Evolutionary conservation across 2,113 vertebrate species (phyloP), one percentile per base, ranked within the genome.

Genomic region (Abramis brama): DNA sequence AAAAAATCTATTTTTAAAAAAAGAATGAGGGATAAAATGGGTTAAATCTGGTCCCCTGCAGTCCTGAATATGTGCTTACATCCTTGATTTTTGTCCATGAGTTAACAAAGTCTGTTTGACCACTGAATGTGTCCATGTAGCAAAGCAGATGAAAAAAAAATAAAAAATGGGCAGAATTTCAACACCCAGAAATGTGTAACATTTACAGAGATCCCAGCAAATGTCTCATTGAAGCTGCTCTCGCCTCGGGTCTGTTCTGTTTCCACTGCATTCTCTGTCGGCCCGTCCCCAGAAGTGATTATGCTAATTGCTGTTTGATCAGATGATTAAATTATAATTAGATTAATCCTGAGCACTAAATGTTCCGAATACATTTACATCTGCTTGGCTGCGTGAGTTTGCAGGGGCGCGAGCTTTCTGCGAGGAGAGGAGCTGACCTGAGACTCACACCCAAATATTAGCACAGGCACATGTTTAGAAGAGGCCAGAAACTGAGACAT

Each of bases 291-390:
- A 97, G 94, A 94, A 96, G 95, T 96, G 94, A 96, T 96, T 96
- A 96, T 97, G 96, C 92, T 96, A 97, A 98, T 96, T 95, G 94
- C 92, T 95, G 94, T 97, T 98, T 97, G 96, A 97, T 97, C 96
- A 97, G 95, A 97, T 97, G 96, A 96, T 97, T 96, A 96, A 96
- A 97, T 97, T 96, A 95, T 95, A 95, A 96, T 96, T 95, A 85
- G 92, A 96, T 96, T 96, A 95, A 96, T 96, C 94, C 94, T 91
- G 92, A 93, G 94, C 90, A 94, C 95, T 95, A 96, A 97, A 95
- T 4, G 92, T 94, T 95, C 92, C 86, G 94, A 96, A 95, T 95
- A 94, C 91, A 93, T 96, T 96, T 93, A 94, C 93, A 93, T 93
- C 91, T 62, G 93, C 94, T 93, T 92, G 92, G 91, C 88, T 94